Evolutionary conservation across 2,888 invertebrate genomes (phyloP), one percentile per base, ranked within the genome.

Genomic region (Epirrhoe tristata): DNA sequence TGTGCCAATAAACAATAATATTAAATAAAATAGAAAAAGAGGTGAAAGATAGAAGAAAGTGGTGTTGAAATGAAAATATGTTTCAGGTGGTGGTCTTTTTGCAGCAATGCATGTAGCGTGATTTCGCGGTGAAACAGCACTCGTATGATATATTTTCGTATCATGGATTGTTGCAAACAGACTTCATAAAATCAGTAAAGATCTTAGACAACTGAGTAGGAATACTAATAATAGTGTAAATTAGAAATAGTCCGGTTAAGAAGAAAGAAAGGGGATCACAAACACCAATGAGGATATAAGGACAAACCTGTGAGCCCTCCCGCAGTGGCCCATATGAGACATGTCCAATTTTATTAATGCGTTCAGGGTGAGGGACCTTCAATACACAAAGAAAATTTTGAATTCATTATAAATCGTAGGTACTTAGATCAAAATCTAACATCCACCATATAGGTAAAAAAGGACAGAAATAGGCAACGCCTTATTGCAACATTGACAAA

Each of bases 301-400:
- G 93, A 94, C 94, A 93, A 94, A 94, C 94, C 94, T 94, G 94
- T 81, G 95, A 94, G 93, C 94, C 95, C 91, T 95, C 95, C 94
- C 94, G 95, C 94, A 94, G 94, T 88, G 92, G 92, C 94, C 95
- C 94, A 94, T 95, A 95, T 94, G 94, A 93, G 93, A 95, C 94
- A 94, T 95, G 95, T 93, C 94, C 93, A 87, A 92, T 93, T 93
- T 94, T 94, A 93, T 91, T 93, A 83, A 93, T 90, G 92, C 94
- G 93, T 93, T 94, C 94, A 90, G 94, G 94, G 91, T 94, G 94
- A 90, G 94, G 94, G 90, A 95, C 95, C 95, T 95, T 95, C 89
- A 94, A 95, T 94, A 94, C 94, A 94, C 90, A 94, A 94, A 89
- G 90, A 94, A 84, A 90, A 89, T 89, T 86, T 87, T 82, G 88